phyloP scores from a whole-genome alignment of 1,140 invertebrate genomes.

The Bombus soroeensis region DNA sequence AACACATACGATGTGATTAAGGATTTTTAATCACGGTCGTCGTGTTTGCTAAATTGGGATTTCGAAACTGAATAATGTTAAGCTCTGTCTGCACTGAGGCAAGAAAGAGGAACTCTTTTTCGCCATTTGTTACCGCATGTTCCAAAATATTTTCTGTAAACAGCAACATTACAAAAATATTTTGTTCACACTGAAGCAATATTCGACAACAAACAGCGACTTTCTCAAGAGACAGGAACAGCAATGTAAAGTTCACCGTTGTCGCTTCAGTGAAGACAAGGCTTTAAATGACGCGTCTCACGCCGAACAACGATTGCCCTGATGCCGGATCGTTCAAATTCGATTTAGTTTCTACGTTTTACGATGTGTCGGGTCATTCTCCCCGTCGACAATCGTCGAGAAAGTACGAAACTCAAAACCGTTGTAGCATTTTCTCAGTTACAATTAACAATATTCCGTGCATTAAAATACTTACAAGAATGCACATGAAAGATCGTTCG shows the following conservation, averaged over 20 bases:
- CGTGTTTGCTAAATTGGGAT: not conserved
- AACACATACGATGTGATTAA: not conserved
- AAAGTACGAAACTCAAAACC: not conserved
- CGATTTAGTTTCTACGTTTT: not conserved
- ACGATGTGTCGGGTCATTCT: not conserved
- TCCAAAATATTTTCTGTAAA: no score
- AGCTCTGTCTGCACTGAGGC: not conserved
- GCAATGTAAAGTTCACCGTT: no score
- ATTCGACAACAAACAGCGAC: no score
- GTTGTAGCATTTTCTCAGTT: not conserved
- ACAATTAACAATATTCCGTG: not conserved
- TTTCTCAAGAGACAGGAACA: no score
- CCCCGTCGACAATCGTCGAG: not conserved
- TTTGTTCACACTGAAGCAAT: no score
- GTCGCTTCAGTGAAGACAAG: no score
- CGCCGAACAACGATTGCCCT: not conserved
- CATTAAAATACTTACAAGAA: not conserved
- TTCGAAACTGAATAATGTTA: not conserved
- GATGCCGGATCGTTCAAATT: not conserved
- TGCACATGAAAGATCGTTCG: not conserved
- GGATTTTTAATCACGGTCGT: not conserved
- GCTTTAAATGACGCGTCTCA: not conserved
- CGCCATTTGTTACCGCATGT: no score
- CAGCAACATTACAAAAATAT: no score
- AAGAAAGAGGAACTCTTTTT: no score